Percentiles rank a stretch among this genome's conserved stretches.
Conservation (phyloP, 2,113 vertebrate species). For the Mormyrus lacerda region DNA sequence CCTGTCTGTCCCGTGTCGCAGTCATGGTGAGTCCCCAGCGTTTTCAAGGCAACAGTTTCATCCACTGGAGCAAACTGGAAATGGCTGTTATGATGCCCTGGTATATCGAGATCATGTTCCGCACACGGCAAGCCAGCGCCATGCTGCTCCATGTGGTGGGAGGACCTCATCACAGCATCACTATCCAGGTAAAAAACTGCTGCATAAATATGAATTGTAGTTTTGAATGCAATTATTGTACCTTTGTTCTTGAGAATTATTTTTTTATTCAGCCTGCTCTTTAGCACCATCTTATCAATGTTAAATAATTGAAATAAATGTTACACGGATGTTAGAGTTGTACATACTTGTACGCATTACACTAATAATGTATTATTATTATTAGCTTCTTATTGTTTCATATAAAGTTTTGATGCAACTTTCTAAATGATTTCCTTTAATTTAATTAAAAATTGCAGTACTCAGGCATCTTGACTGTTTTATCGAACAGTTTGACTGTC, state of each 20-base stretch:
- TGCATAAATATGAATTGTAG: not conserved
- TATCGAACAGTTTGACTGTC: not conserved
- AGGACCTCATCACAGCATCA: constrained; percentile 69
- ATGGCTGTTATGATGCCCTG: constrained; percentile 67
- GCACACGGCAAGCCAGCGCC: constrained; percentile 69
- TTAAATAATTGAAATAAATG: not conserved
- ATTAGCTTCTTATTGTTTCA: not conserved
- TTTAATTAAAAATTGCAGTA: not conserved
- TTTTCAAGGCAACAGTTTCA: constrained; percentile 74
- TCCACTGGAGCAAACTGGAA: constrained; percentile 72
- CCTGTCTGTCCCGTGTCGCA: constrained; percentile 34
- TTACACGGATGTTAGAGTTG: not conserved
- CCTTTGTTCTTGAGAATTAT: not conserved
- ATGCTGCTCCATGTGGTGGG: constrained; percentile 65
- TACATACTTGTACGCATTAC: not conserved
- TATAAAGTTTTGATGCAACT: not conserved
- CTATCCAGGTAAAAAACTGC: constrained; percentile 66
- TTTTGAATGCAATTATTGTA: not conserved
- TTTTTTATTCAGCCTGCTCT: not conserved
- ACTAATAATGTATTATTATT: not conserved
- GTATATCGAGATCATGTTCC: constrained; percentile 84
- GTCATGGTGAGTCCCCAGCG: constrained; percentile 74
- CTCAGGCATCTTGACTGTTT: not conserved
- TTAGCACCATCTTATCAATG: not conserved
- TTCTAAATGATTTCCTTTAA: not conserved